Evolutionary conservation across 2,888 invertebrate genomes (phyloP).

Genomic region (Agonopterix arenella): DNA sequence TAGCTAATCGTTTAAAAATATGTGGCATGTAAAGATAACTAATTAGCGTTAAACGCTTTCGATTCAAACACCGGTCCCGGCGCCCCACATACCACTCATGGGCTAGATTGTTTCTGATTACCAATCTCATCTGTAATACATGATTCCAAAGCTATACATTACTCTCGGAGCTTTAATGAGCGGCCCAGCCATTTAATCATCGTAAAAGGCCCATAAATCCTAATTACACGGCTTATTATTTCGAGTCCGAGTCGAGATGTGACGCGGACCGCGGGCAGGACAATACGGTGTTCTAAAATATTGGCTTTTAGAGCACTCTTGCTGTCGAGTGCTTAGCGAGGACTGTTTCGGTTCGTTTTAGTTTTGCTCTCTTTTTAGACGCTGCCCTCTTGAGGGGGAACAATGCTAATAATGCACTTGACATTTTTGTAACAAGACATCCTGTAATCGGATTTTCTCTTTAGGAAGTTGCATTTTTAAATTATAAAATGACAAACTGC

Average conservation of each 20-base stretch:
- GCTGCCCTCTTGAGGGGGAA: neutral
- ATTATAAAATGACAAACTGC: too few relatives aligned
- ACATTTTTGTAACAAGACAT: neutral
- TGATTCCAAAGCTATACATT: slow-evolving; percentile 40
- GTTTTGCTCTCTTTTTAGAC: slow-evolving; percentile 1
- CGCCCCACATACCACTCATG: slow-evolving; percentile 13
- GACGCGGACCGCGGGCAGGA: slow-evolving; percentile 43
- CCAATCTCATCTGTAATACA: slow-evolving; percentile 39
- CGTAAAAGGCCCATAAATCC: slow-evolving; percentile 63
- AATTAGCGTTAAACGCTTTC: slow-evolving; percentile 10
- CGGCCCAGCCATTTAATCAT: slow-evolving; percentile 52
- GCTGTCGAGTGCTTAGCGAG: slow-evolving; percentile 7
- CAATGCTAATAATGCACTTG: neutral
- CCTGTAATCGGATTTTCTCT: too few relatives aligned
- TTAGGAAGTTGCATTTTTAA: too few relatives aligned
- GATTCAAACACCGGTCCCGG: neutral
- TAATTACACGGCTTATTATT: slow-evolving; percentile 70
- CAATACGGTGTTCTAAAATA: slow-evolving; percentile 48
- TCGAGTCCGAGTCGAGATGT: slow-evolving; percentile 48
- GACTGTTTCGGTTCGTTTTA: slow-evolving; percentile 3
- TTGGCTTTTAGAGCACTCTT: slow-evolving; percentile 18
- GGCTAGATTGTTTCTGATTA: slow-evolving; percentile 16
- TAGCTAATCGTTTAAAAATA: too few relatives aligned
- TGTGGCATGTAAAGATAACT: neutral
- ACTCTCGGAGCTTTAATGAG: slow-evolving; percentile 43